Base-by-base conservation (phyloP, 2,113 vertebrate species). In the Callionymus lyra region DNA sequence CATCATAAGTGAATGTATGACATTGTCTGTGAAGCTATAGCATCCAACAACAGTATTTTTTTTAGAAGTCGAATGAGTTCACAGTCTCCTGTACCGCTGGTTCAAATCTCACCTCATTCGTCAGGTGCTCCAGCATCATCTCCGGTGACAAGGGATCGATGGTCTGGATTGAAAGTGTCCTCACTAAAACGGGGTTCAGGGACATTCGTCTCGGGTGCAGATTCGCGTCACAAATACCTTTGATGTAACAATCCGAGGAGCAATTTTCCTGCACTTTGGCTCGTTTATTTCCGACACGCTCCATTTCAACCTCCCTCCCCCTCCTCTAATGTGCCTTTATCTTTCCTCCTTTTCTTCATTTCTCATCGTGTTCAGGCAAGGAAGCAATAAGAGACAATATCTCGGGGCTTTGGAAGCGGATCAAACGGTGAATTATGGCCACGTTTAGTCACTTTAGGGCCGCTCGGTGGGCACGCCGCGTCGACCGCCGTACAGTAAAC, bases 401-500 rank as follows among this genome's bases (percentile, higher is more conserved):
- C 17, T 16, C 33, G 12, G 17, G 45, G 38, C 34, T 50, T 27
- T 45, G 34, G 40, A 48, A 52, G 56, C 49, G 18, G 40, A 40
- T 11, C 31, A 14, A 14, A 39, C 44, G 40, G 41, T 58, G 47
- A 65, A 39, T 70, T 59, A 68, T 54, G 35, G 47, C 19, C 6
- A 27, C 33, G 52, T 56, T 53, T 38, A 18, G 34, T 55, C 41
- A 53, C 54, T 59, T 66, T 58, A 60, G 38, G 17, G 35, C 32
- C 47, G 41, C 63, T 60, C 62, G 55, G 52, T 60, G 58, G 35
- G 46, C 51, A 47, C 41, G 47, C 47, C 27, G 55, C 57, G 63
- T 60, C 38, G 47, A 44, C 31, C 53, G 53, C 51, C 50, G 14
- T 51, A 61, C 59, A 56, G 72, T 63, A 71, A 65, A 71, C 36